Conservation (phyloP, 2,113 vertebrate genomes). For the Anhinga rufa region DNA sequence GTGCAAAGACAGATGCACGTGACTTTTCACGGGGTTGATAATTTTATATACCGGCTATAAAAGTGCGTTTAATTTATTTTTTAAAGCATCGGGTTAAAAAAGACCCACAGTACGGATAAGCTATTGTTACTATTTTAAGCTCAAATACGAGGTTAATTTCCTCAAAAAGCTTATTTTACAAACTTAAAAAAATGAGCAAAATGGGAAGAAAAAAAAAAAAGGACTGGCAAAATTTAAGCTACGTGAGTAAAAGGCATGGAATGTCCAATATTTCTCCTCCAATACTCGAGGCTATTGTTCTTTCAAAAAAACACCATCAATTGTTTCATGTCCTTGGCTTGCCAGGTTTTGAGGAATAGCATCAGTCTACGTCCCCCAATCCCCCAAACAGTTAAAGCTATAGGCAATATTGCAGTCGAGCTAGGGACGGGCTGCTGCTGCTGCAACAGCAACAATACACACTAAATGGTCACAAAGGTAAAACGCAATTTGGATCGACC, state of each 20-base stretch:
- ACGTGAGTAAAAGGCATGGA: constrained; percentile 69
- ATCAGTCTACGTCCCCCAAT: not conserved
- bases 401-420: constrained; percentile 52
- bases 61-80: not conserved
- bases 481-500: constrained; percentile 80
- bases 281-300: constrained; percentile 66
- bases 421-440: constrained; percentile 25
- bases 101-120: not conserved
- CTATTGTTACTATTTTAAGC: constrained; percentile 9
- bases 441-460: constrained; percentile 67
- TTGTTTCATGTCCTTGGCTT: constrained; percentile 63
- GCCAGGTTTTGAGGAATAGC: constrained; percentile 67
- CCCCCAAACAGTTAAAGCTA: constrained; percentile 72
- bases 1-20: not conserved
- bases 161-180: not conserved
- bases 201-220: not conserved
- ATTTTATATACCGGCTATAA: not conserved
- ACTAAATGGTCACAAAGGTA: constrained; percentile 81
- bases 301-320: constrained; percentile 49
- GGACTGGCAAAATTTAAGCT: constrained; percentile 56
- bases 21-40: not conserved
- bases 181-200: not conserved
- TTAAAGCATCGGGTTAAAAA: not conserved
- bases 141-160: constrained; percentile 23
- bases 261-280: constrained; percentile 63